Conservation (phyloP, 1,140 invertebrate genomes). For the Heliconius himera region DNA sequence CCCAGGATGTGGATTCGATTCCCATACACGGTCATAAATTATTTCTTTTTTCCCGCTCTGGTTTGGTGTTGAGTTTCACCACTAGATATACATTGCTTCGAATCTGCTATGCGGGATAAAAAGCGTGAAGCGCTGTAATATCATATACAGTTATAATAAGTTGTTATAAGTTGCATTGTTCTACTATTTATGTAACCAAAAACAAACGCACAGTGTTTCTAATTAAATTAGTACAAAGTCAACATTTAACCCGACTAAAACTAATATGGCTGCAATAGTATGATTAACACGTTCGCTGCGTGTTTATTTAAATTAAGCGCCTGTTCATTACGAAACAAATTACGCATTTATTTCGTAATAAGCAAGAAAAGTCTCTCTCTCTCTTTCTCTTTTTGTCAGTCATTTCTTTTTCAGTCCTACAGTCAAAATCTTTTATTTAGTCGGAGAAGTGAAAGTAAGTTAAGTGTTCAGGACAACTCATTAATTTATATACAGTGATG, state of each 20-base stretch:
- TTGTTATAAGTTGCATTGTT: too few relatives aligned
- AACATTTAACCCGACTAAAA: constrained; percentile 2
- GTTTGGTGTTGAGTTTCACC: not conserved
- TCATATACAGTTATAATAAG: too few relatives aligned
- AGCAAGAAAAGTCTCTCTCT: too few relatives aligned
- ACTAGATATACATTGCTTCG: not conserved
- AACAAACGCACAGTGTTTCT: not conserved
- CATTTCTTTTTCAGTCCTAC: too few relatives aligned
- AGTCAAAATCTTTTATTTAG: too few relatives aligned
- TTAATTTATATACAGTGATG: too few relatives aligned
- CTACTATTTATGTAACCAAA: not conserved
- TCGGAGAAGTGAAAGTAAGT: too few relatives aligned
- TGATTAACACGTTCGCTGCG: constrained; percentile 6
- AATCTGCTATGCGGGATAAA: not conserved
- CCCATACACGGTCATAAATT: not conserved
- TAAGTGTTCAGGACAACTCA: too few relatives aligned
- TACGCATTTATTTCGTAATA: not conserved
- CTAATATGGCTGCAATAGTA: constrained; percentile 2
- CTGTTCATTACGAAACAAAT: not conserved
- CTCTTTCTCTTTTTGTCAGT: too few relatives aligned
- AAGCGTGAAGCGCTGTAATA: not conserved
- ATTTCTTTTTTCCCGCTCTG: not conserved
- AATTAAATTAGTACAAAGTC: not conserved
- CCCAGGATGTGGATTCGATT: not conserved
- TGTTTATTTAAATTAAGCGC: constrained; percentile 10